Base-by-base conservation (phyloP, 2,113 vertebrate species). In the Craseonycteris thonglongyai region DNA sequence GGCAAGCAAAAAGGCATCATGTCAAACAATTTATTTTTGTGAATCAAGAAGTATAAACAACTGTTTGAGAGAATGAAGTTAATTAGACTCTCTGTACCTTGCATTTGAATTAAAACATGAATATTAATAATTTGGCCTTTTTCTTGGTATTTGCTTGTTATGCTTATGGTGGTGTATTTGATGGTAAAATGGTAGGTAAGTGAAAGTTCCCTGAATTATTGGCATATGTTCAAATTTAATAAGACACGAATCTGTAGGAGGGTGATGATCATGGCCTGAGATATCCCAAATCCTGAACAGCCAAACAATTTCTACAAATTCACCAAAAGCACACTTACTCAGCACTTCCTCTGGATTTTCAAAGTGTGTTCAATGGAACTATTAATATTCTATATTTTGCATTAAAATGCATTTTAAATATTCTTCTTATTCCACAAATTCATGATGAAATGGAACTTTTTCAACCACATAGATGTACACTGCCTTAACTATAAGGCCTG, bases 51-150 rank as follows among this genome's bases (percentile, higher is more conserved):
- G 4, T 40, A 40, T 12, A 38, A 79, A 88, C 0, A 42, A 80
- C 12, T 54, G 6, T 78, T 91, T 42, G 12, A 21, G 28, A 85
- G 13, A 63, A 78, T 58, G 13, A 86, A 89, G 40, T 69, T 74
- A 90, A 72, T 56, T 22, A 59, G 22, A 35, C 26, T n/a, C 40
- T 88, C 30, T 74, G 59, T 33, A 61, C 47, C 75, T 80, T 80
- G 26, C 26, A 71, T 66, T 94, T 83, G 28, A 96, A 94, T 68
- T 87, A 79, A 92, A 95, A 81, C 28, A 61, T 59, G 9, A 65
- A 11, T 76, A 72, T 56, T 54, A 92, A 61, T 88, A 79, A 87
- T 76, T 83, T 76, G 26, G 9, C 12, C 22, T 54, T 56, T 88
- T 84, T 30, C 61, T 93, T 84, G 18, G 35, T 83, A 56, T 75